Conservation (phyloP, 2,797 vertebrate species). For the Mus minutoides region DNA sequence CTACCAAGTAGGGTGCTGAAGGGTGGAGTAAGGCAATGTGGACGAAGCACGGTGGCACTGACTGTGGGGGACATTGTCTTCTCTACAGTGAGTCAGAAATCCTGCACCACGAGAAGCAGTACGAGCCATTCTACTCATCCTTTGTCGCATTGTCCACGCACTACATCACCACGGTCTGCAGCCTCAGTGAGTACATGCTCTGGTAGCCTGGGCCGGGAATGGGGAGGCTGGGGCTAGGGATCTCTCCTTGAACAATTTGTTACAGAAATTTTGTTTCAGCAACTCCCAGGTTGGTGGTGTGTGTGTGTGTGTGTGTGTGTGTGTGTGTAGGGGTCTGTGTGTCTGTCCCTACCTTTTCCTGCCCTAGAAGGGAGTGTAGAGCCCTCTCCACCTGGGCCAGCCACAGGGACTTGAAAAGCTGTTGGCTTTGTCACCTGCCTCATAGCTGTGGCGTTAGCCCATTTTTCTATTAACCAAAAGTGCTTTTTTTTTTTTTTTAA, state of each 20-base stretch:
- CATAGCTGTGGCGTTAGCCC: background rate
- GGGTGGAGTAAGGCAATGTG: background rate
- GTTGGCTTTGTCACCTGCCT: background rate
- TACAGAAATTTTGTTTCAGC: background rate
- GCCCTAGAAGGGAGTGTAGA: background rate
- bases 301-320: background rate
- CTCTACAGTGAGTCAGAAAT: slow-evolving; percentile 96
- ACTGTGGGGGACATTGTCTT: slow-evolving; percentile 53
- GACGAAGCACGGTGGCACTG: background rate
- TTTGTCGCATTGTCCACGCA: slow-evolving; percentile 99
- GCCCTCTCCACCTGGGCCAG: background rate
- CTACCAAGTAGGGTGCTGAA: background rate
- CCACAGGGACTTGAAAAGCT: background rate
- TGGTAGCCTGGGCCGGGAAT: background rate
- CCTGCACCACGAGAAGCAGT: slow-evolving; percentile 99
- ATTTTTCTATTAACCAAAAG: background rate
- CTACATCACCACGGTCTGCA: slow-evolving; percentile 99
- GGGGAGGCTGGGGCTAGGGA: background rate
- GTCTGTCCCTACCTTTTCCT: background rate
- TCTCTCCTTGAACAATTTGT: background rate
- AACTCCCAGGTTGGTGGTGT: background rate
- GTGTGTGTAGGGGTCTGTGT: background rate
- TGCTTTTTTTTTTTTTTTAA: background rate
- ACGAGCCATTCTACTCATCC: slow-evolving; percentile 99
- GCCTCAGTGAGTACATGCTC: slow-evolving; percentile 93